Evolutionary conservation across 1,140 invertebrate genomes (phyloP), one percentile per base, ranked within the genome.

Genomic region (Zaprionus inermis): DNA sequence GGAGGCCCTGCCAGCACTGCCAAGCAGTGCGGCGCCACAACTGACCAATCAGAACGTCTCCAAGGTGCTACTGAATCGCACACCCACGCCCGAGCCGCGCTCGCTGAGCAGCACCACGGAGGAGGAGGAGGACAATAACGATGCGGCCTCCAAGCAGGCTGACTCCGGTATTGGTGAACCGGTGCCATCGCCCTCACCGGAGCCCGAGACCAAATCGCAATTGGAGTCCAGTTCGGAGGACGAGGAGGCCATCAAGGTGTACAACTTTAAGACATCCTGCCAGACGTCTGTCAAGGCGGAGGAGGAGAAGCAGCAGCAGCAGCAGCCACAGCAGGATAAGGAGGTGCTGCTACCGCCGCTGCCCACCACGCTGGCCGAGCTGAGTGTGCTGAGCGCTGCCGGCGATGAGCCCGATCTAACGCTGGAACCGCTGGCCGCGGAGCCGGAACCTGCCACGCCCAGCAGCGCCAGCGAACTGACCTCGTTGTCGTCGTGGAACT

Each of bases 151-250:
- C 0, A 91, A 91, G 70, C 90, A 92, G 22, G 89, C 89, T 0
- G 91, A 92, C 38, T 91, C 90, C 0, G 90, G 90, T 6, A 91
- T 91, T 12, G 91, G 91, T 10, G 91, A 91, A 16, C 91, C 85
- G 0, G 74, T 75, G 10, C 90, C 61, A 18, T 75, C 88, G 3
- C 86, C 86, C 6, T 79, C 78, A 0, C 90, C 90, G 0, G 70
- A 82, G 44, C 72, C 20, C 12, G 57, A 69, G 12, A 22, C 7
- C 11, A 59, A 58, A 64, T 52, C 76, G 18, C 78, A 78, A 7
- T 46, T 81, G 6, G 91, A 91, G 59, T 92, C 91, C n/a, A 92
- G 91, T 36, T 92, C 91, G 32, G 91, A 92, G 60, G 91, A 92
- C 41, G 91, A 92, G 22, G 91, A 91, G 36, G 86, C 89, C 69